phyloP scores from a whole-genome alignment of 2,888 invertebrate genomes.

The Drosophila macrospina region DNA sequence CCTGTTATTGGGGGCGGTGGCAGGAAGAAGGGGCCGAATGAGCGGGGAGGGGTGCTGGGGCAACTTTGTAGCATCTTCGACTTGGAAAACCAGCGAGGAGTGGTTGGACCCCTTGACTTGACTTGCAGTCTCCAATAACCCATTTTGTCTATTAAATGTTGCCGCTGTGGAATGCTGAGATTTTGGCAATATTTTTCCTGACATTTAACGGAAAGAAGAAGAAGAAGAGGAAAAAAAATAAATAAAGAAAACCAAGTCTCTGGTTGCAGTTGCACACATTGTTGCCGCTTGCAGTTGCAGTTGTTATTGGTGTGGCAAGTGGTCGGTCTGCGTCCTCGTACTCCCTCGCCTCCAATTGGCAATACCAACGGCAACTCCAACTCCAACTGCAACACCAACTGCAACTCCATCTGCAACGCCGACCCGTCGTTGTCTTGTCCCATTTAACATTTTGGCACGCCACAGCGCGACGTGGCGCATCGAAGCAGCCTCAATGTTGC shows the following conservation, averaged over 20 bases:
- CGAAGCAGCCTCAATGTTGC: conserved; percentile 55
- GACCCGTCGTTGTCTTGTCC: conserved; percentile 52
- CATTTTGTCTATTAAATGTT: conserved; percentile 62
- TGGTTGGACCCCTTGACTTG: conserved; percentile 13
- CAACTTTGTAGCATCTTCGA: conserved; percentile 29
- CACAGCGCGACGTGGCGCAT: conserved; percentile 51
- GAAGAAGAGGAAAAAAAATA: too few species aligned
- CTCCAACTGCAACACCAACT: conserved; percentile 5
- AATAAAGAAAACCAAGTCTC: background rate
- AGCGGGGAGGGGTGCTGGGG: too few species aligned
- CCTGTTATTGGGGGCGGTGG: conserved; percentile 16
- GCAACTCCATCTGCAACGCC: conserved; percentile 10
- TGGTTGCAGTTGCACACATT: conserved; percentile 26
- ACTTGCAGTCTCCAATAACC: conserved; percentile 48
- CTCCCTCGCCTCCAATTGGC: conserved; percentile 23
- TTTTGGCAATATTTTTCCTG: conserved; percentile 54
- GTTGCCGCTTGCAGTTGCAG: conserved; percentile 7
- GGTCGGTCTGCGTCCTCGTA: conserved; percentile 31
- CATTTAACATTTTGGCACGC: conserved; percentile 74
- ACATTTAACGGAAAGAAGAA: conserved; percentile 50
- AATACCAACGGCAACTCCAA: conserved; percentile 2
- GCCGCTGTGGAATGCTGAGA: conserved; percentile 58
- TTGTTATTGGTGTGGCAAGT: conserved; percentile 64
- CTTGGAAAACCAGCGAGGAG: conserved; percentile 12
- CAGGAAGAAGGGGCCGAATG: background rate